Base-by-base conservation (phyloP, 2,797 vertebrate genomes). In the Argya squamiceps region DNA sequence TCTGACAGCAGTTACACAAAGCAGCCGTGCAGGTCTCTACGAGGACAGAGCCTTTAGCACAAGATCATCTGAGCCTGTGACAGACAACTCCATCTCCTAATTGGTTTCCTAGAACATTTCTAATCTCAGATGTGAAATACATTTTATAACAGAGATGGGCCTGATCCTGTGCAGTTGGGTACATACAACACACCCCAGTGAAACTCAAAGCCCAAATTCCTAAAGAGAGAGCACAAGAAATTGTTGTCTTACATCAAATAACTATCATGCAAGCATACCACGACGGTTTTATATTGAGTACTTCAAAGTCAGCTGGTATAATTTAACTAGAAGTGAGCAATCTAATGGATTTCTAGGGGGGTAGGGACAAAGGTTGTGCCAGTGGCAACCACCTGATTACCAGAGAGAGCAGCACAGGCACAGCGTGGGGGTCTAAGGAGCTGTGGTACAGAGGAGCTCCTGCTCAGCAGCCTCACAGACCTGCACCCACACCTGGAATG, bases 211-310 rank as follows among this genome's bases (percentile, higher is more conserved):
- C 89, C 94, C 94, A 82, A 50, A 84, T 73, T 93, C 85, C 88
- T 94, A 89, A 70, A 92, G 73, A 96, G 86, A 95, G 73, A 94
- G 84, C 84, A 96, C 82, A 34, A 92, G 75, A 96, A 79, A 71
- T 93, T 92, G 82, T 92, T 94, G 86, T 90, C 79, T 96, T 92
- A 95, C 83, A 88, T 46, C 87, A 60, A 84, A 43, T 81, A 93
- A 68, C 69, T 94, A 92, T 30, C 96, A 96, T 94, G 96, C 96
- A 96, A 93, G 79, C 79, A 94, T 88, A 96, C 58, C 76, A 94
- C 24, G 0, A 93, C 0, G 0, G 71, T 91, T 96, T 89, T 76
- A 81, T 75, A 92, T 49, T 59, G 77, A 81, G 60, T 80, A 91
- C 73, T 92, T 92, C 88, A 76, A 92, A 91, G 89, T 81, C 88